phyloP scores from a whole-genome alignment of 2,113 vertebrate species.

The Equus przewalskii region DNA sequence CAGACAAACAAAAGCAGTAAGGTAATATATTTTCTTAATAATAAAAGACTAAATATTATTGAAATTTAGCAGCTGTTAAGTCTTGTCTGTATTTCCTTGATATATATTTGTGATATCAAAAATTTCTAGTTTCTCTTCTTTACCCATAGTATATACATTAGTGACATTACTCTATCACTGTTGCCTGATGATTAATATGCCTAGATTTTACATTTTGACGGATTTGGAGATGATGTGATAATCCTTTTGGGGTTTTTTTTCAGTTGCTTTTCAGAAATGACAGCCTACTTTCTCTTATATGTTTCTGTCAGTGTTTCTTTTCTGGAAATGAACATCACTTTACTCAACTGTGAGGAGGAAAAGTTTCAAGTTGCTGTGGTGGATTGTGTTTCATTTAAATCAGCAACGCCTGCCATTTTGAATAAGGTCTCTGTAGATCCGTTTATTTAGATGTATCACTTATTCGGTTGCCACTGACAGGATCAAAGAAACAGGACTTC shows the following conservation, averaged over 20 bases:
- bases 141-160: neutral
- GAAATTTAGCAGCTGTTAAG: constrained; percentile 39
- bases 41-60: neutral
- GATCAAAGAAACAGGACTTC: constrained; percentile 12
- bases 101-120: constrained; percentile 25
- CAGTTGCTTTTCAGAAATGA: neutral
- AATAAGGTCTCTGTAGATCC: constrained; percentile 40
- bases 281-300: neutral
- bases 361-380: neutral
- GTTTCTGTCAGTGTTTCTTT: neutral
- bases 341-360: neutral
- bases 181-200: neutral
- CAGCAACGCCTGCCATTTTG: constrained; percentile 55
- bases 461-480: constrained; percentile 55
- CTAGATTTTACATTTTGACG: neutral
- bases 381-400: constrained; percentile 62
- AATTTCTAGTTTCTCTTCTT: constrained; percentile 23
- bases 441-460: constrained; percentile 66
- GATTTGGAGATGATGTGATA: neutral
- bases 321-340: neutral
- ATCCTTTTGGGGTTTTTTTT: neutral
- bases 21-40: constrained; percentile 8
- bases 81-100: neutral
- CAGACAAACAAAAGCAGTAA: neutral
- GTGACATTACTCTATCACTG: neutral